Conservation (phyloP, 2,113 vertebrate species). For the Alligator sinensis region DNA sequence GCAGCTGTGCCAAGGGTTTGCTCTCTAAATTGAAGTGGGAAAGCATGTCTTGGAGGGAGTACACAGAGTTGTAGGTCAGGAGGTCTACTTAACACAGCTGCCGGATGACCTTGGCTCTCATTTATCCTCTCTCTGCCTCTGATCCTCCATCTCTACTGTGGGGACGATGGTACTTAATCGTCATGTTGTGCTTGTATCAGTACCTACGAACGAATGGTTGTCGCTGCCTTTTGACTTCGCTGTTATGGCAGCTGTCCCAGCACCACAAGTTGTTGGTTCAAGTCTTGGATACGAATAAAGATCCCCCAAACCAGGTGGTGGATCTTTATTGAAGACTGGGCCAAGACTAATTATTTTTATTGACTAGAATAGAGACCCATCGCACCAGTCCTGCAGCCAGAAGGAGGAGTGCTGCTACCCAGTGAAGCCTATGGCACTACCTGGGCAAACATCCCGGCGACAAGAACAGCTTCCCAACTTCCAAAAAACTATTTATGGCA, state of each 20-base stretch:
- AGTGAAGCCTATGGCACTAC: conserved; percentile 22
- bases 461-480: not conserved
- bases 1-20: not conserved
- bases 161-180: not conserved
- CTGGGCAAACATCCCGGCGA: conserved; percentile 30
- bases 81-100: not conserved
- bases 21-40: not conserved
- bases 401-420: not conserved
- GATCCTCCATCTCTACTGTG: not conserved
- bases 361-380: not conserved
- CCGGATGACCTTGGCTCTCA: not conserved
- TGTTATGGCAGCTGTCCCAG: not conserved
- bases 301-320: not conserved
- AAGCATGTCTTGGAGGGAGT: not conserved
- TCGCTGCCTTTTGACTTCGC: not conserved
- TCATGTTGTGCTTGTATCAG: not conserved
- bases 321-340: not conserved
- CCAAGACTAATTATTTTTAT: not conserved
- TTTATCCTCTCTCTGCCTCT: not conserved
- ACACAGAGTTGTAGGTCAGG: not conserved
- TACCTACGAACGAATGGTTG: rapidly evolving
- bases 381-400: not conserved
- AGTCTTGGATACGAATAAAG: not conserved
- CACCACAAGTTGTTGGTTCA: not conserved
- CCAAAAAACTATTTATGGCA: conserved; percentile 48